Evolutionary conservation across 2,113 vertebrate genomes (phyloP).

Genomic region (Collichthys lucidus): DNA sequence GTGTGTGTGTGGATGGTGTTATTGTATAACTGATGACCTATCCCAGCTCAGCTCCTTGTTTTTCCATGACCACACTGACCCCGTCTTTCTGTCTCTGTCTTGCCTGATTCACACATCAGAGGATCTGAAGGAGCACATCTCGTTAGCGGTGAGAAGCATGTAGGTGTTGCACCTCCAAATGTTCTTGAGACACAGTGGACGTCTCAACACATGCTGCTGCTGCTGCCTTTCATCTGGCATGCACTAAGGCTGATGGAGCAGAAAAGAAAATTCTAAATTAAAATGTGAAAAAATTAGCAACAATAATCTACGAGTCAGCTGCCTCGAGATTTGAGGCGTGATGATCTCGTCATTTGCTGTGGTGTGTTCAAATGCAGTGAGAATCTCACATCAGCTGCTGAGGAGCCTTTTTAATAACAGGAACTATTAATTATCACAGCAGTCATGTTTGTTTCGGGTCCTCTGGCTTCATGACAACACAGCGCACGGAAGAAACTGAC

Average conservation of each 20-base stretch:
- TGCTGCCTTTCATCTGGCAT: not conserved
- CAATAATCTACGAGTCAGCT: slow-evolving; percentile 1
- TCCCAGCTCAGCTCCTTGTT: not conserved
- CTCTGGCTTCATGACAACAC: not conserved
- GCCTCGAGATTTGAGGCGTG: not conserved
- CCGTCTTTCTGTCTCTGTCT: too few species aligned
- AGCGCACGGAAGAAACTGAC: not conserved
- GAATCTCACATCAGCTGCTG: not conserved
- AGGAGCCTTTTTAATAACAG: not conserved
- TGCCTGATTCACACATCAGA: too few species aligned
- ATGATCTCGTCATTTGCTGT: not conserved
- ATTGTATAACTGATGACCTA: too few species aligned
- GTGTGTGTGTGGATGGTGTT: too few species aligned
- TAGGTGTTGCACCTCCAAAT: not conserved
- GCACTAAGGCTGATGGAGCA: not conserved
- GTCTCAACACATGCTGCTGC: not conserved
- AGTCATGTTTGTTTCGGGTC: not conserved
- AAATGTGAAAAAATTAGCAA: not conserved
- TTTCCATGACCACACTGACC: not conserved
- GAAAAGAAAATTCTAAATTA: too few species aligned
- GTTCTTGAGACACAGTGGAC: not conserved
- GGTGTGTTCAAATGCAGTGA: not conserved
- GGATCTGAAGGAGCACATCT: too few species aligned
- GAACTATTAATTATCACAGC: not conserved
- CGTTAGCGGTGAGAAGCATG: not conserved